A percentile compares a stretch with the other conserved stretches of the same genome.
Conservation (phyloP, 2,888 invertebrate genomes). For the Microctonus aethiopoides region DNA sequence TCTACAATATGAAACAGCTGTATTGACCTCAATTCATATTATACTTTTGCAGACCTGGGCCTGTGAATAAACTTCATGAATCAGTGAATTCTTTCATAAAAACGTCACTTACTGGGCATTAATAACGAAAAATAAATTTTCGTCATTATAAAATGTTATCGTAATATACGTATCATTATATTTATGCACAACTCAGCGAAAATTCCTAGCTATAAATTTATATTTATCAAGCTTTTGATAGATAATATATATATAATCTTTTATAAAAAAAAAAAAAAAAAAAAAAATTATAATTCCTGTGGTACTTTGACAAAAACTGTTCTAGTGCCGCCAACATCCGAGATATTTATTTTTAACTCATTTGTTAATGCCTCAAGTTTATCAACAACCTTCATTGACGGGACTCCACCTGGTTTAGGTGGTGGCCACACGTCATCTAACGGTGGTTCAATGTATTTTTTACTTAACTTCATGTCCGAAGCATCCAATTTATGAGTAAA, state of each 20-base stretch:
- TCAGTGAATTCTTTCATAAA: too few relatives aligned
- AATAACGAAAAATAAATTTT: neutral
- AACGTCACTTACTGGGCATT: too few relatives aligned
- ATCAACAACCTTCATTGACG: constrained; percentile 48
- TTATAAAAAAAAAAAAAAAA: neutral
- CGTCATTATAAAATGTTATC: neutral
- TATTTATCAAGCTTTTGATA: neutral
- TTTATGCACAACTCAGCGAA: neutral
- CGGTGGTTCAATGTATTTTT: constrained; percentile 71
- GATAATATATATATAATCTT: too few relatives aligned
- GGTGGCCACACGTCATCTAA: constrained; percentile 74
- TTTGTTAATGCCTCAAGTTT: constrained; percentile 58
- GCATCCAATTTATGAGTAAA: constrained; percentile 43
- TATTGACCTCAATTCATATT: too few relatives aligned
- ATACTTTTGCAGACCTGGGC: too few relatives aligned
- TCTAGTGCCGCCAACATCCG: constrained; percentile 60
- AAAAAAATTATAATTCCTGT: constrained; percentile 52
- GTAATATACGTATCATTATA: neutral
- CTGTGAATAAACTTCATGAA: too few relatives aligned
- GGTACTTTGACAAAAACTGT: constrained; percentile 62
- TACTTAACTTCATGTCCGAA: constrained; percentile 38
- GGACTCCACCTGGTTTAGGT: constrained; percentile 60
- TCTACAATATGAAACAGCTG: too few relatives aligned
- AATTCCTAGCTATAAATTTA: neutral
- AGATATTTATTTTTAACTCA: constrained; percentile 63